phyloP scores from a whole-genome alignment of 2,113 vertebrate genomes.

The Centropus bengalensis region DNA sequence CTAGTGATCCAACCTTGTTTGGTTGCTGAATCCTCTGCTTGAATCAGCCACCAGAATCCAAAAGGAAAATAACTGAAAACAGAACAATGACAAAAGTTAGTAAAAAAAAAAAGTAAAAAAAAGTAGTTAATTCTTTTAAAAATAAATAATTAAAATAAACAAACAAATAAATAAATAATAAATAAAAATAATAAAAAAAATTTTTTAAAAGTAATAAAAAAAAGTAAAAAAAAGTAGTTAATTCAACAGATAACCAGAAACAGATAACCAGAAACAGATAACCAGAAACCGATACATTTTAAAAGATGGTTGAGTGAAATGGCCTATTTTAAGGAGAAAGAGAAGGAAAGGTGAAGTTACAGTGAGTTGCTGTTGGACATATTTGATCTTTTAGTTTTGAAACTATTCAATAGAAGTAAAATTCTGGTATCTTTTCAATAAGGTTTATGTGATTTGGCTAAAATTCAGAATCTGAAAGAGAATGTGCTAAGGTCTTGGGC shows the following conservation, averaged over 20 bases:
- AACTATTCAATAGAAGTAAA: neutral
- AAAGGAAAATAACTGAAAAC: neutral
- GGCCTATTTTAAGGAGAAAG: neutral
- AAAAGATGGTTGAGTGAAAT: neutral
- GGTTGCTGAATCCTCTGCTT: neutral
- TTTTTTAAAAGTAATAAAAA: too few species aligned
- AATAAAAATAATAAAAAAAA: too few species aligned
- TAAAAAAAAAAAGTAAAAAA: too few species aligned
- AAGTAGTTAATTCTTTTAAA: too few species aligned
- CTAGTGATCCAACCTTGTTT: neutral
- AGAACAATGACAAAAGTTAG: neutral
- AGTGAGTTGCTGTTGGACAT: neutral
- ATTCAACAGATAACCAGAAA: neutral
- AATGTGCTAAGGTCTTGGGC: neutral
- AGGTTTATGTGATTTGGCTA: neutral
- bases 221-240: too few species aligned
- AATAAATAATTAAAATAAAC: too few species aligned
- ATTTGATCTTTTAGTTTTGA: neutral
- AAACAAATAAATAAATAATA: too few species aligned
- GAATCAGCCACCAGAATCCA: neutral
- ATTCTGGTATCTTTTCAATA: neutral
- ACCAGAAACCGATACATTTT: neutral
- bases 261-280: neutral
- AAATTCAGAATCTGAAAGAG: neutral
- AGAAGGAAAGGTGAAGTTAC: neutral